Evolutionary conservation across 2,113 vertebrate species (phyloP).

Genomic region (Artemisiospiza belli): DNA sequence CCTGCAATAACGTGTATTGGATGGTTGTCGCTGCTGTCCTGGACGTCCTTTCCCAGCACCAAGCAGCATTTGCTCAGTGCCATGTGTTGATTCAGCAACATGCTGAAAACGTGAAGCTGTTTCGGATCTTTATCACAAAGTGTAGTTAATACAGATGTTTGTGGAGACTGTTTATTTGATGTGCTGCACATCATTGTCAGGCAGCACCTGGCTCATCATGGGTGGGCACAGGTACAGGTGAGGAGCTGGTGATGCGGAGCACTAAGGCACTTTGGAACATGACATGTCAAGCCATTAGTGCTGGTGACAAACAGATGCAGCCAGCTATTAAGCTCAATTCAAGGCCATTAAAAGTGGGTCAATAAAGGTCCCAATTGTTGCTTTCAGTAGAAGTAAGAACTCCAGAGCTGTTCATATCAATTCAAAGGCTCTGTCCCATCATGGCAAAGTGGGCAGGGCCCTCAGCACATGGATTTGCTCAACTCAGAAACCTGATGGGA

Average conservation of each 20-base stretch:
- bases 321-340: neutral
- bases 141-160: neutral
- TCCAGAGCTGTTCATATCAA: neutral
- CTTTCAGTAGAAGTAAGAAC: neutral
- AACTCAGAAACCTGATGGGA: accelerated
- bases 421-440: neutral
- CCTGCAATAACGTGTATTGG: neutral
- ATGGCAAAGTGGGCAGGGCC: neutral
- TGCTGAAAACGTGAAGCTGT: neutral
- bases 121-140: neutral
- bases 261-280: neutral
- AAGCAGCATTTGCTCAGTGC: neutral
- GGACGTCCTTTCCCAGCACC: neutral
- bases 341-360: accelerated
- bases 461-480: neutral
- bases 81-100: neutral
- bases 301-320: neutral
- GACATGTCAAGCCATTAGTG: neutral
- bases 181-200: neutral
- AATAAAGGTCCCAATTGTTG: accelerated
- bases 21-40: neutral
- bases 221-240: neutral
- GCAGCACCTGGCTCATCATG: neutral
- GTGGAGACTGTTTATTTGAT: neutral
- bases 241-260: neutral